Conservation (phyloP, 2,888 invertebrate genomes). For the Agapostemon virescens region DNA sequence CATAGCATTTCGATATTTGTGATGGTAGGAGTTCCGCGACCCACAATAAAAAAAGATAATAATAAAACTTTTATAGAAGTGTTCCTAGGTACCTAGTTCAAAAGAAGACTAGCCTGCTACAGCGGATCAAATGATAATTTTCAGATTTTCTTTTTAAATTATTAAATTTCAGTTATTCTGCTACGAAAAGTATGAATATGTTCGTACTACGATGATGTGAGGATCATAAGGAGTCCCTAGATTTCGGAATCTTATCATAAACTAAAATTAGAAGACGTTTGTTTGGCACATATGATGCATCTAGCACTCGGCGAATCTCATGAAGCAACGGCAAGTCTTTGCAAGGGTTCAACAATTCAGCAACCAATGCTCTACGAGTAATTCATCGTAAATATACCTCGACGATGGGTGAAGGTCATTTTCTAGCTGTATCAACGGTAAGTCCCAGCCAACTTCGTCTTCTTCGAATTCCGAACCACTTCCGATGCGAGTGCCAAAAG, state of each 20-base stretch:
- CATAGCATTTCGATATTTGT: no score
- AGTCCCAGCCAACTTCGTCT: slow-evolving; percentile 84
- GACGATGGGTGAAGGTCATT: slow-evolving; percentile 79
- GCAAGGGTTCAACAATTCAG: neutral
- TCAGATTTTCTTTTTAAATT: no score
- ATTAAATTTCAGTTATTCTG: no score
- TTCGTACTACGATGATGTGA: neutral
- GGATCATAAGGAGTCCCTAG: neutral
- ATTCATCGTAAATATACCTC: slow-evolving; percentile 71
- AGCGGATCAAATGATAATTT: no score
- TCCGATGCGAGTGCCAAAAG: slow-evolving; percentile 79
- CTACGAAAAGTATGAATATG: neutral
- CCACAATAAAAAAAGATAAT: no score
- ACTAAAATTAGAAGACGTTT: neutral
- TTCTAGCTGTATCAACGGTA: slow-evolving; percentile 81
- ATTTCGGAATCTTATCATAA: neutral
- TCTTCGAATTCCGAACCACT: slow-evolving; percentile 82
- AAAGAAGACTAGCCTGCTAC: no score
- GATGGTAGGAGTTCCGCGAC: no score
- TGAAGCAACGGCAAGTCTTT: neutral
- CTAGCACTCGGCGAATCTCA: neutral
- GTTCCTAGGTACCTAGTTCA: no score
- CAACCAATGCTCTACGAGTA: slow-evolving; percentile 11
- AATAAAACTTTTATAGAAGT: no score
- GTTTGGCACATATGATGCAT: neutral